phyloP scores from a whole-genome alignment of 2,888 invertebrate genomes.

The Oithona nana region DNA sequence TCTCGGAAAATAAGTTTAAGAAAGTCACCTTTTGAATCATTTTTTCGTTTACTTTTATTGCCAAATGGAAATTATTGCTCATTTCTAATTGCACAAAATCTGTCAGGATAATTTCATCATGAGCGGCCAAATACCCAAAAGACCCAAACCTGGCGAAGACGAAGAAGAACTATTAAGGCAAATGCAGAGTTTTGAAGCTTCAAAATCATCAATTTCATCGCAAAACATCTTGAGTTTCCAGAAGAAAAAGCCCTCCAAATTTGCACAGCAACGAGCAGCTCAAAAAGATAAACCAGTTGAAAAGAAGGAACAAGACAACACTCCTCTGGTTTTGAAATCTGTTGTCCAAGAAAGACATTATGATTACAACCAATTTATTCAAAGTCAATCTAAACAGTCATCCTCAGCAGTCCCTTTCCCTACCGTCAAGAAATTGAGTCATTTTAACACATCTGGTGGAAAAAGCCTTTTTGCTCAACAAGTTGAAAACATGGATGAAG shows the following conservation, averaged over 20 bases:
- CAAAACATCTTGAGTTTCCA: not conserved
- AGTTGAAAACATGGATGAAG: not conserved
- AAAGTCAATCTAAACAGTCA: not conserved
- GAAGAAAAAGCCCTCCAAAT: not conserved
- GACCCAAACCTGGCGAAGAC: not conserved
- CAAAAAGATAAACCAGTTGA: not conserved
- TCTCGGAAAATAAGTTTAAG: no score
- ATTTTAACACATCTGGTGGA: not conserved
- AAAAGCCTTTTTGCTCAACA: not conserved
- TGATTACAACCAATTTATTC: not conserved
- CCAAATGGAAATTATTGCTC: no score
- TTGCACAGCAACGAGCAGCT: not conserved
- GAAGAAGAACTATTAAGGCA: not conserved
- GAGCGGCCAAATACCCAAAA: not conserved
- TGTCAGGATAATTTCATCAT: no score
- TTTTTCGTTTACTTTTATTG: no score
- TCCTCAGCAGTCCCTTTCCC: not conserved
- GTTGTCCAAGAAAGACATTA: not conserved
- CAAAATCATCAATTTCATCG: not conserved
- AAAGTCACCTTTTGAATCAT: no score
- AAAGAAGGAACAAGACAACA: not conserved
- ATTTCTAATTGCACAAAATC: no score
- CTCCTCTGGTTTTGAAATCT: not conserved
- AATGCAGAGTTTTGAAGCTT: not conserved
- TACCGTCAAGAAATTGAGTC: not conserved